Evolutionary conservation across 1,140 invertebrate species (phyloP).

Genomic region (Drosophila tani): DNA sequence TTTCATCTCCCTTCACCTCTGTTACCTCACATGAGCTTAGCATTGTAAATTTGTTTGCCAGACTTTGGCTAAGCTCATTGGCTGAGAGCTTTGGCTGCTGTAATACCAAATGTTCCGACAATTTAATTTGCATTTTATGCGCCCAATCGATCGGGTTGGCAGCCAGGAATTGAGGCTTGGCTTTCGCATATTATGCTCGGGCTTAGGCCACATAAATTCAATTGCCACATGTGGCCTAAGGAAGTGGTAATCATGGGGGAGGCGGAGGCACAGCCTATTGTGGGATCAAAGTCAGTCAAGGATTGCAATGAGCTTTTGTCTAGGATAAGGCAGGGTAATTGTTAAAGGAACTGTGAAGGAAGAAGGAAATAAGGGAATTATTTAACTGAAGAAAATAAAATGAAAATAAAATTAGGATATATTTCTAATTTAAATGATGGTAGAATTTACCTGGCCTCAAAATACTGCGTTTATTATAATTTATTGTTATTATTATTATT

Average conservation of each 20-base stretch:
- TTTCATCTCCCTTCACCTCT: conserved; percentile 8
- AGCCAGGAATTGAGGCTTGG: conserved; percentile 30
- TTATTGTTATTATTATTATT: no score
- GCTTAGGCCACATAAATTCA: conserved; percentile 54
- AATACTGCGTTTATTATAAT: no score
- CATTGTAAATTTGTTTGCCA: conserved; percentile 69
- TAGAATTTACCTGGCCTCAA: no score
- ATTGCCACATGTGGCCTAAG: conserved; percentile 53
- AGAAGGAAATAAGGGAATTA: background rate
- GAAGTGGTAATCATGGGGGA: conserved; percentile 29
- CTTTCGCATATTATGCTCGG: conserved; percentile 41
- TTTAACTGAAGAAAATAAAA: no score
- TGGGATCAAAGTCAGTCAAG: conserved; percentile 12
- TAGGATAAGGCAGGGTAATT: background rate
- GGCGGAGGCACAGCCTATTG: background rate
- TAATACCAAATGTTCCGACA: conserved; percentile 71
- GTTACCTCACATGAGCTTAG: conserved; percentile 55
- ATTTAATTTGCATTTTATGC: conserved; percentile 72
- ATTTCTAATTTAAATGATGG: no score
- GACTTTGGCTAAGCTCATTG: conserved; percentile 64
- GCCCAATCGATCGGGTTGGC: conserved; percentile 40
- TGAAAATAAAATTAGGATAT: no score
- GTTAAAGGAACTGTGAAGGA: background rate
- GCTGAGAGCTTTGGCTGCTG: conserved; percentile 57
- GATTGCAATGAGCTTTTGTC: conserved; percentile 9